phyloP scores from a whole-genome alignment of 2,888 invertebrate species.

The Folsomia manolachei region DNA sequence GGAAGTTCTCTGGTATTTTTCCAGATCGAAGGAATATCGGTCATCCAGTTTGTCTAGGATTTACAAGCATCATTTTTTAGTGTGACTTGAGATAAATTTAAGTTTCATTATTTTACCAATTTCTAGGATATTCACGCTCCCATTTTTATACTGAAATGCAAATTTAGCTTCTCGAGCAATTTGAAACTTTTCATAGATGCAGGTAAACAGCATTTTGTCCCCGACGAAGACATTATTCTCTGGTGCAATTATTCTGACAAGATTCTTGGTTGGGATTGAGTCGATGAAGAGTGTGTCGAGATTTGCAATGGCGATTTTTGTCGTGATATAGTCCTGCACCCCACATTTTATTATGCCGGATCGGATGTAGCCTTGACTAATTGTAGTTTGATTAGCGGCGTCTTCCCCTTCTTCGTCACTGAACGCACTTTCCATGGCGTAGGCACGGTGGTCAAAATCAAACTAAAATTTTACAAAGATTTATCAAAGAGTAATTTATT shows the following conservation, averaged over 20 bases:
- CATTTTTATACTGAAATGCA: slow-evolving; percentile 35
- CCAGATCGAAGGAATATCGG: slow-evolving; percentile 29
- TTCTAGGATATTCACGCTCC: slow-evolving; percentile 36
- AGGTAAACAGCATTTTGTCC: slow-evolving; percentile 42
- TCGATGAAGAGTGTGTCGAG: slow-evolving; percentile 40
- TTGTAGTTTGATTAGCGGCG: slow-evolving; percentile 30
- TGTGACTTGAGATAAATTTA: too few species aligned
- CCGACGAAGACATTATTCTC: slow-evolving; percentile 41
- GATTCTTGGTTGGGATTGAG: slow-evolving; percentile 27
- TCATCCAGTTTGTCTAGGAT: slow-evolving; percentile 35
- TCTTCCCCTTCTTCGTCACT: slow-evolving; percentile 38
- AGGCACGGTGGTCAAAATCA: slow-evolving; percentile 35
- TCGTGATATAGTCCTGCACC: slow-evolving; percentile 35
- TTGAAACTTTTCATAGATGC: slow-evolving; percentile 40
- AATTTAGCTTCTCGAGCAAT: slow-evolving; percentile 36
- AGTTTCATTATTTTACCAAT: slow-evolving; percentile 26
- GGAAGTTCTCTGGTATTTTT: slow-evolving; percentile 37
- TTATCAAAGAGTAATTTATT: background rate
- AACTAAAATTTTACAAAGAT: slow-evolving; percentile 20
- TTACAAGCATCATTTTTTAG: background rate
- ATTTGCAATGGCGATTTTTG: slow-evolving; percentile 37
- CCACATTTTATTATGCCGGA: slow-evolving; percentile 39
- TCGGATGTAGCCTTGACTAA: slow-evolving; percentile 37
- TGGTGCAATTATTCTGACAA: slow-evolving; percentile 39
- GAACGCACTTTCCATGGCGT: slow-evolving; percentile 35